A percentile compares a stretch with the other conserved stretches of the same genome.
These are phyloP conservation scores for Triplophysa dalaica DNA, from an alignment of 2,113 vertebrate genomes.

Conservation along the genomic window DNA sequence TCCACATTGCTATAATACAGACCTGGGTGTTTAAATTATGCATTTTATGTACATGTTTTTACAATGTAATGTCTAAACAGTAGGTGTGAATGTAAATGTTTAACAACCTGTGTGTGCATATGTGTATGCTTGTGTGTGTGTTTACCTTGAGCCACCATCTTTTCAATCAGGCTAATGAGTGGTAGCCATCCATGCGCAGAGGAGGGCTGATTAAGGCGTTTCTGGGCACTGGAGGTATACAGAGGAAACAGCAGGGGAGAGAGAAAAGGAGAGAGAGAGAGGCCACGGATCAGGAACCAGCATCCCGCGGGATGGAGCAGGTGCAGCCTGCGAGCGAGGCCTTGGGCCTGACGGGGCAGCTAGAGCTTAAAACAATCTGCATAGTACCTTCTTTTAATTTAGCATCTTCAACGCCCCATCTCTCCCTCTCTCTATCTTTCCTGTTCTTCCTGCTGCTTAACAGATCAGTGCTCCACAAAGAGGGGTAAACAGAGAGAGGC, in stretches of 20 bases:
- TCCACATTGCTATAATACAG: too few relatives aligned
- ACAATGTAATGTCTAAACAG: not conserved
- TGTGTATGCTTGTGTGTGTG: constrained; percentile 36
- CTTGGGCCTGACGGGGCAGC: constrained; percentile 94
- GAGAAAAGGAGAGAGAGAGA: constrained; percentile 51
- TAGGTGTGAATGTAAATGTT: constrained; percentile 7
- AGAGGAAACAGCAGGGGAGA: constrained; percentile 39
- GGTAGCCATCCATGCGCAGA: constrained; percentile 85
- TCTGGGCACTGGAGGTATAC: constrained; percentile 70
- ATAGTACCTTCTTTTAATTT: constrained; percentile 86
- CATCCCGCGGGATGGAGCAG: constrained; percentile 95
- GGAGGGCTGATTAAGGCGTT: constrained; percentile 92
- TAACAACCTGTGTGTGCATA: constrained; percentile 34
- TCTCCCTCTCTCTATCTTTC: constrained; percentile 66
- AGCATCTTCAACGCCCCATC: constrained; percentile 72
- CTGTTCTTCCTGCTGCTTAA: constrained; percentile 78
- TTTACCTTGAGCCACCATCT: constrained; percentile 57
- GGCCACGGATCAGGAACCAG: constrained; percentile 96
- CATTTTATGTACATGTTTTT: not conserved
- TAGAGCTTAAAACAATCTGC: constrained; percentile 98
- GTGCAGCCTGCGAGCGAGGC: constrained; percentile 97
- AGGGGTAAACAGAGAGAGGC: constrained; percentile 97
- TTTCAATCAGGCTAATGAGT: constrained; percentile 93
- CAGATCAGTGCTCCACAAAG: constrained; percentile 98
- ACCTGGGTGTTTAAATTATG: too few relatives aligned